These are phyloP conservation scores for Encarsia formosa DNA, from an alignment of 2,888 invertebrate genomes.

Conservation along the genomic window DNA sequence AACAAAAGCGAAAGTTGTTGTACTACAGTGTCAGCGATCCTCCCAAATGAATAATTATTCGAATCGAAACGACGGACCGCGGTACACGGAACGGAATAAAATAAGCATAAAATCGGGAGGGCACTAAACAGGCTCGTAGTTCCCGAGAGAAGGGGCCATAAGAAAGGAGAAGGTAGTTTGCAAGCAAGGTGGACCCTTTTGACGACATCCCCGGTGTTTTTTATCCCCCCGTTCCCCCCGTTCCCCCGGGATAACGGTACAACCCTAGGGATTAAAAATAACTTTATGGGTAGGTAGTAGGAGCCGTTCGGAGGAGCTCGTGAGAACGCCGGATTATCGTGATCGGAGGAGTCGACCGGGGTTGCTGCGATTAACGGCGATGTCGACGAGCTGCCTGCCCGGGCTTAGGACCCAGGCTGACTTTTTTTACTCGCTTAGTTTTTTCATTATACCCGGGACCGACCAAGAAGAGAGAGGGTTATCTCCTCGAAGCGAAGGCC, in stretches of 20 bases:
- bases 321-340: slow-evolving; percentile 37
- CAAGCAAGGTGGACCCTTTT: too few relatives aligned
- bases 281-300: slow-evolving; percentile 30
- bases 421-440: background rate
- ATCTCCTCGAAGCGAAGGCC: background rate
- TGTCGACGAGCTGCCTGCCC: too few relatives aligned
- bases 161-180: background rate
- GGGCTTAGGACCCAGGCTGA: too few relatives aligned
- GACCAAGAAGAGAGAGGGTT: background rate
- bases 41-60: too few relatives aligned
- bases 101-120: too few relatives aligned
- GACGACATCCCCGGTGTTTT: too few relatives aligned
- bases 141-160: background rate
- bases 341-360: slow-evolving; percentile 28
- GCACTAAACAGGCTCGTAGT: too few relatives aligned
- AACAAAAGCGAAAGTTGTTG: too few relatives aligned
- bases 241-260: slow-evolving; percentile 32
- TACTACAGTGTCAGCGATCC: too few relatives aligned
- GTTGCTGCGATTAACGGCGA: slow-evolving; percentile 32
- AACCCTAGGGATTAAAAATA: slow-evolving; percentile 31
- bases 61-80: too few relatives aligned
- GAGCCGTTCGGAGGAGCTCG: slow-evolving; percentile 30
- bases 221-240: too few relatives aligned
- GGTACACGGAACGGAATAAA: too few relatives aligned
- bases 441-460: background rate